A percentile compares a stretch with the other conserved stretches of the same genome.
These are phyloP conservation scores for Drusus annulatus DNA, from an alignment of 1,140 invertebrate genomes.

Conservation along the genomic window DNA sequence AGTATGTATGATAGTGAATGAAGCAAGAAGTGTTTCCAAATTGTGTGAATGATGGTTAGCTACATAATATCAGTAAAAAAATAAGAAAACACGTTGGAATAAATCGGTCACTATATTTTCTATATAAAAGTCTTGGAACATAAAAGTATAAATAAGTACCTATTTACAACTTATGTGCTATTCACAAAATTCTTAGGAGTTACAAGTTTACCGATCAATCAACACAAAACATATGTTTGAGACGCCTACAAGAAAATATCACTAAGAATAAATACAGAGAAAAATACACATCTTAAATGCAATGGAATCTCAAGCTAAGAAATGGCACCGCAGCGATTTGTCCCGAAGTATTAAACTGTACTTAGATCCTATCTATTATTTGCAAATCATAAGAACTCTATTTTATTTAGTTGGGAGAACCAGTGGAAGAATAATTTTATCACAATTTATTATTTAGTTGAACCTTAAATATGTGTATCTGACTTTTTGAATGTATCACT, in stretches of 20 bases:
- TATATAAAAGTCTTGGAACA: slow-evolving; percentile 45
- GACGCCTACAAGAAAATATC: slow-evolving; percentile 18
- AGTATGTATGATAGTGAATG: too few species aligned
- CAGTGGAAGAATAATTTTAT: too few species aligned
- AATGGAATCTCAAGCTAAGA: neutral
- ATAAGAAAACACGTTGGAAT: slow-evolving; percentile 24
- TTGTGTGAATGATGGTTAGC: too few species aligned
- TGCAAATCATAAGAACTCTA: too few species aligned
- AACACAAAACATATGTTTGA: slow-evolving; percentile 29
- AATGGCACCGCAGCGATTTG: too few species aligned
- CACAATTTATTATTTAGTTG: too few species aligned
- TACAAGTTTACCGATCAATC: slow-evolving; percentile 8
- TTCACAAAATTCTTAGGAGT: slow-evolving; percentile 37
- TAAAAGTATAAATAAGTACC: slow-evolving; percentile 41
- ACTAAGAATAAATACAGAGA: slow-evolving; percentile 15
- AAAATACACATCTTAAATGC: slow-evolving; percentile 15
- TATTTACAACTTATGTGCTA: slow-evolving; percentile 41
- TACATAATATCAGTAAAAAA: neutral
- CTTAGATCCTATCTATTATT: too few species aligned
- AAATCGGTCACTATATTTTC: slow-evolving; percentile 47
- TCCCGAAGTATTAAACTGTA: too few species aligned
- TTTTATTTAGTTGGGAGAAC: too few species aligned
- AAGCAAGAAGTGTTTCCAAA: too few species aligned
- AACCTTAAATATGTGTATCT: too few species aligned
- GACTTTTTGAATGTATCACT: too few species aligned